Conservation (phyloP, 2,113 vertebrate species). For the Lucifuga dentata region DNA sequence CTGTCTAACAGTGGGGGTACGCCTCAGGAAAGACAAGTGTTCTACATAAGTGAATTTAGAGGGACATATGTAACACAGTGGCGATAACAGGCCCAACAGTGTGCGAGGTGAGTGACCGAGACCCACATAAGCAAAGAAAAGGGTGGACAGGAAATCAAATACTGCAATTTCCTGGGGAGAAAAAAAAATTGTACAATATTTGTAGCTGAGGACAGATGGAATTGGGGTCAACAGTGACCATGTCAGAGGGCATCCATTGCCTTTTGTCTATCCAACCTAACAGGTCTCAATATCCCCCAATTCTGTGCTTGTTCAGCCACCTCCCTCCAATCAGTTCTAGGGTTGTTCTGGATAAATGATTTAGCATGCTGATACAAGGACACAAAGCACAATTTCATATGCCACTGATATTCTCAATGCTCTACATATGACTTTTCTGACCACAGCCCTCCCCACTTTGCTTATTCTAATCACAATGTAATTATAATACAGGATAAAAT, state of each 20-base stretch:
- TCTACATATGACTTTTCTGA: slow-evolving; percentile 74
- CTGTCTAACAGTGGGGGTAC: slow-evolving; percentile 43
- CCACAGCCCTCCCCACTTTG: slow-evolving; percentile 56
- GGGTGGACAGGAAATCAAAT: slow-evolving; percentile 54
- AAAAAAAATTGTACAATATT: slow-evolving; percentile 80
- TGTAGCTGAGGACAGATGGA: slow-evolving; percentile 72
- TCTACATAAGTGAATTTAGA: slow-evolving; percentile 74
- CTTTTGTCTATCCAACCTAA: slow-evolving; percentile 40
- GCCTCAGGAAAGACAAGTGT: slow-evolving; percentile 76
- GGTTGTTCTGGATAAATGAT: slow-evolving; percentile 86
- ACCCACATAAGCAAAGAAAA: slow-evolving; percentile 20
- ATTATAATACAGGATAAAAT: slow-evolving; percentile 72
- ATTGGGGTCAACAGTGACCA: slow-evolving; percentile 83
- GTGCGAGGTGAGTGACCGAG: slow-evolving; percentile 25
- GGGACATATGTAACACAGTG: slow-evolving; percentile 71
- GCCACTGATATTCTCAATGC: slow-evolving; percentile 77
- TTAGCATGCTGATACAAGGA: slow-evolving; percentile 83
- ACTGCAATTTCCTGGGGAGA: slow-evolving; percentile 76
- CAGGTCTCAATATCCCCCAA: slow-evolving; percentile 13
- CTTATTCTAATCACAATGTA: slow-evolving; percentile 39
- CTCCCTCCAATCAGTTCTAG: slow-evolving; percentile 49
- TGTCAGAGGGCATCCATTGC: slow-evolving; percentile 72
- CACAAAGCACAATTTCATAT: slow-evolving; percentile 85
- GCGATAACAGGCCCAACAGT: slow-evolving; percentile 45
- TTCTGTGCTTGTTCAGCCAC: slow-evolving; percentile 7